Base-by-base conservation (phyloP, 2,888 invertebrate species). In the Drosophila meridionalis region DNA sequence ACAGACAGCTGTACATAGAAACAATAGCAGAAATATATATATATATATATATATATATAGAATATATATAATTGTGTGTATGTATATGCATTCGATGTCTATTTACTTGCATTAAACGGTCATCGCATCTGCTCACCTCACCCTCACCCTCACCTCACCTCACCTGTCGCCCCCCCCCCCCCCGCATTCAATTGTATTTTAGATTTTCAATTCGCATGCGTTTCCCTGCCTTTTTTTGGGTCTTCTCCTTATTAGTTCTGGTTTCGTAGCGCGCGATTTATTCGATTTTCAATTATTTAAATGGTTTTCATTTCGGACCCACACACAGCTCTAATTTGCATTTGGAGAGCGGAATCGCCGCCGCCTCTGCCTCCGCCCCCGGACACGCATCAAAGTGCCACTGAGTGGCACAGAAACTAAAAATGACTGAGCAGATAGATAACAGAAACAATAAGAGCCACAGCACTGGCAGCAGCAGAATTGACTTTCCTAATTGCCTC, bases 271-370 rank as follows among this genome's bases (percentile, higher is more conserved):
- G 47, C 65, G 74, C 83, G 82, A 84, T 84, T 87, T 87, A 73
- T 89, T 90, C 89, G 87, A 90, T 89, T 87, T 87, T 89, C 89
- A 89, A 87, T 90, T 87, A 87, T 90, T 87, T 89, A 82, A 90
- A 89, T 90, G 89, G 89, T 89, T 87, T 87, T 83, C 85, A 80
- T 80, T 90, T 73, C 58, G 62, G 57, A 72, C 65, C 60, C 83
- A 69, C 77, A 82, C 82, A 83, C 82, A 83, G 60, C 78, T 81
- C 83, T 84, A 77, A 85, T 85, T 85, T 90, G 85, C 90, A 85
- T 85, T 90, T 78, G 67, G 52, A 43, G 68, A 61, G 68, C 3
- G 32, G 50, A n/a, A 8, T 14, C 48, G 7, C 30, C 30, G 8
- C 32, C 2, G n/a, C 5, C 48, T 48, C 30, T n/a, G 9, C 20